Percentiles rank a stretch among this genome's conserved stretches.
phyloP scores from a whole-genome alignment of 2,797 vertebrate genomes.

The Chrosomus eos region DNA sequence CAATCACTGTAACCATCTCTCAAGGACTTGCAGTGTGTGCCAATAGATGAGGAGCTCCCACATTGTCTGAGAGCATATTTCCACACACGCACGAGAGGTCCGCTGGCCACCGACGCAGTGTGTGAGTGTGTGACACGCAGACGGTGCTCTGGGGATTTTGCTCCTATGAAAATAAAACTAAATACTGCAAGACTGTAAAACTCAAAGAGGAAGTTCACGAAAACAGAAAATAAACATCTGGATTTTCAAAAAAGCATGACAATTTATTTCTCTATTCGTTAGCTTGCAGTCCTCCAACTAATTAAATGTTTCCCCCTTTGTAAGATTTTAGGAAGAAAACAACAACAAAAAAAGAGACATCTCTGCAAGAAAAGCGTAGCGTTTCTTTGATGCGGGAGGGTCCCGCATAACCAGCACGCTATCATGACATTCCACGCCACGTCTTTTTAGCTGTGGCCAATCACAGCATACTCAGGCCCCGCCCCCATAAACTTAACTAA shows the following conservation, averaged over 20 bases:
- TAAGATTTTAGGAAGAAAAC: slow-evolving; percentile 39
- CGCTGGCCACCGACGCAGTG: background rate
- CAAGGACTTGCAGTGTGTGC: background rate
- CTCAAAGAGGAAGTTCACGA: slow-evolving; percentile 20
- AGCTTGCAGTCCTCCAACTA: slow-evolving; percentile 39
- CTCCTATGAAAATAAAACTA: slow-evolving; percentile 30
- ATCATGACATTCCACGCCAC: background rate
- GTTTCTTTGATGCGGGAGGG: slow-evolving; percentile 36
- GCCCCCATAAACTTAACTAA: slow-evolving; percentile 80
- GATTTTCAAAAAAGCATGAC: slow-evolving; percentile 51
- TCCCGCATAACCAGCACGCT: slow-evolving; percentile 30
- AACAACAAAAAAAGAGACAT: slow-evolving; percentile 47
- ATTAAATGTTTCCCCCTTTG: slow-evolving; percentile 11
- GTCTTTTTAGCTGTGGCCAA: slow-evolving; percentile 29
- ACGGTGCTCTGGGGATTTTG: slow-evolving; percentile 1
- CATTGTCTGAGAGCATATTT: background rate
- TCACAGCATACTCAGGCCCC: slow-evolving; percentile 52
- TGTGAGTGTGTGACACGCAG: slow-evolving; percentile 34
- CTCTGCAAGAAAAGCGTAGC: slow-evolving; percentile 50
- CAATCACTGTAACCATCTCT: slow-evolving; percentile 18
- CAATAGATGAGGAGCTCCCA: slow-evolving; percentile 3
- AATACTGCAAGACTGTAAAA: slow-evolving; percentile 24
- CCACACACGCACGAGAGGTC: slow-evolving; percentile 13
- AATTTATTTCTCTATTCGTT: slow-evolving; percentile 52
- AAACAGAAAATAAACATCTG: slow-evolving; percentile 37